Conservation (phyloP, 2,113 vertebrate species). For the Campylomormyrus numenius region DNA sequence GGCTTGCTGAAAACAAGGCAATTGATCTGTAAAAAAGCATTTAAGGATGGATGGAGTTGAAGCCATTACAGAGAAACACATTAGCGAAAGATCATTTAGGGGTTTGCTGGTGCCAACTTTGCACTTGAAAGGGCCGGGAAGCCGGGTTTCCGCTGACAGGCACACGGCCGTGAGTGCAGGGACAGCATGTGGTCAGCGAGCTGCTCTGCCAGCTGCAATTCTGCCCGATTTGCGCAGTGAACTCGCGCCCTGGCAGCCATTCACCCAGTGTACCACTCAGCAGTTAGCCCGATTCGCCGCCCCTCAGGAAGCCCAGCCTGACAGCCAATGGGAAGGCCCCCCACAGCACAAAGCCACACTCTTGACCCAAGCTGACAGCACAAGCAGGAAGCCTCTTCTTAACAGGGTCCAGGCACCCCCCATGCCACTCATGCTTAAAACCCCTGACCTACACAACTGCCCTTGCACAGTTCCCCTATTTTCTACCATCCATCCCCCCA, state of each 20-base stretch:
- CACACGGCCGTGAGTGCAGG: neutral
- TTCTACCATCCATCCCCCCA: neutral
- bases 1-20: constrained; percentile 44
- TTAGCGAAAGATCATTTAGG: constrained; percentile 38
- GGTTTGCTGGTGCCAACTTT: constrained; percentile 39
- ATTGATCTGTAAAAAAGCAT: constrained; percentile 47
- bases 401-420: neutral
- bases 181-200: neutral
- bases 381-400: neutral
- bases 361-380: neutral
- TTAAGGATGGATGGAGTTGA: constrained; percentile 49
- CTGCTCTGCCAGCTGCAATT: neutral
- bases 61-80: constrained; percentile 44
- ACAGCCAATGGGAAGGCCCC: constrained; percentile 1
- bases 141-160: neutral
- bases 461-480: neutral
- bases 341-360: neutral
- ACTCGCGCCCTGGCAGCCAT: neutral
- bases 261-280: neutral
- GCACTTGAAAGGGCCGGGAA: constrained; percentile 44
- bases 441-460: neutral
- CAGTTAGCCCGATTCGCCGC: neutral
- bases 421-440: neutral
- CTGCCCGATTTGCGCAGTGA: neutral
- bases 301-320: neutral